These are phyloP conservation scores for Lepus timidus DNA, from an alignment of 2,113 vertebrate genomes.

Conservation along the genomic window DNA sequence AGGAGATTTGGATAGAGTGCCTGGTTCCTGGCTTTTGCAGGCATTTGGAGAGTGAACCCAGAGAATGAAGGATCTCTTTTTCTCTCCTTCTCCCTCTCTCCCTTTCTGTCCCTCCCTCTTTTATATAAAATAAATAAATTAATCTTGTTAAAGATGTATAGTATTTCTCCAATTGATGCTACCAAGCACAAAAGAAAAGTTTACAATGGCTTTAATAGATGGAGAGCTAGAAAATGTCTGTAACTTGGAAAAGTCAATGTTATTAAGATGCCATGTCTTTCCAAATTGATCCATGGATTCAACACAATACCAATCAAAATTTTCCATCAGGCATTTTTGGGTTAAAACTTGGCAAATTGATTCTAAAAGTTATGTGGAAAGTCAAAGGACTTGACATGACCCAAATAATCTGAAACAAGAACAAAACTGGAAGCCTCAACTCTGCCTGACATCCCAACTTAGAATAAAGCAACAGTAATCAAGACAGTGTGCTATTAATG, in stretches of 20 bases:
- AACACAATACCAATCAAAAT: neutral
- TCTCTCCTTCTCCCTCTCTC: too few species aligned
- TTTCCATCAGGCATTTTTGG: neutral
- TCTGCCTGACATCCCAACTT: neutral
- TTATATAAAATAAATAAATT: too few species aligned
- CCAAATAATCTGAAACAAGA: neutral
- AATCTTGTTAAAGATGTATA: neutral
- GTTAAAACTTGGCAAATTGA: neutral
- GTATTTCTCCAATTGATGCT: neutral
- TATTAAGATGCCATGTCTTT: neutral
- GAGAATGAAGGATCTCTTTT: too few species aligned
- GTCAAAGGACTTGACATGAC: neutral
- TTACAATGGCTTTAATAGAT: neutral
- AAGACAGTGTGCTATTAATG: neutral
- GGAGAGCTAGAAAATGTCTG: neutral
- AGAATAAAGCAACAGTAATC: neutral
- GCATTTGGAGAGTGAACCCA: too few species aligned
- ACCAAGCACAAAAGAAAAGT: neutral
- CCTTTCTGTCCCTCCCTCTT: too few species aligned
- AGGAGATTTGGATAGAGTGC: too few species aligned
- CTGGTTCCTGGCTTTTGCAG: too few species aligned
- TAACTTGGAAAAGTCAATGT: neutral
- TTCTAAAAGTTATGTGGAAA: conserved; percentile 27
- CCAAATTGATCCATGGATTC: neutral
- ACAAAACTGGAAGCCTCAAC: neutral